These are phyloP conservation scores for Apocrypta bakeri DNA, from an alignment of 1,140 invertebrate species.

Conservation along the genomic window DNA sequence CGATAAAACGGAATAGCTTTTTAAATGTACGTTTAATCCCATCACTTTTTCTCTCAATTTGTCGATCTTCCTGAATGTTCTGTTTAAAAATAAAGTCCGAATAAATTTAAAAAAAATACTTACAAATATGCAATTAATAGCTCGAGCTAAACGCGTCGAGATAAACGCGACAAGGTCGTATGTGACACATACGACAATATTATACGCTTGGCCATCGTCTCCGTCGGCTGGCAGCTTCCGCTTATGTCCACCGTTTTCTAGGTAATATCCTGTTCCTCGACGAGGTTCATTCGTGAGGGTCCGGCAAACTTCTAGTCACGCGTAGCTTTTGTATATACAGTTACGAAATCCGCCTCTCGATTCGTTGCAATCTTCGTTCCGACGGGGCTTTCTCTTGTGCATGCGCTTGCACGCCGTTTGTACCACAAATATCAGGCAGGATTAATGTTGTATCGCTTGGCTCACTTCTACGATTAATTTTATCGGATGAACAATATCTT, in stretches of 20 bases:
- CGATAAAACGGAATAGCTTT: neutral
- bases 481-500: conserved; percentile 67
- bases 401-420: neutral
- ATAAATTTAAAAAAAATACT: too few species aligned
- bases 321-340: too few species aligned
- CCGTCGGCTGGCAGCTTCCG: conserved; percentile 46
- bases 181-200: conserved; percentile 7
- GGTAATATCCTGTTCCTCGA: conserved; percentile 61
- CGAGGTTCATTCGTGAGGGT: conserved; percentile 47
- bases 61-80: too few species aligned
- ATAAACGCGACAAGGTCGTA: neutral
- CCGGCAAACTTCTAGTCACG: conserved; percentile 51
- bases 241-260: conserved; percentile 56
- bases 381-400: conserved; percentile 18
- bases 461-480: conserved; percentile 68
- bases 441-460: conserved; percentile 66
- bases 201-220: conserved; percentile 9
- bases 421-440: conserved; percentile 64
- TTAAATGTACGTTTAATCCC: neutral
- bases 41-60: neutral
- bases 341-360: conserved; percentile 34
- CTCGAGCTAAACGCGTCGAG: too few species aligned
- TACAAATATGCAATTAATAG: neutral
- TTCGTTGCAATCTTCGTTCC: neutral
- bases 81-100: too few species aligned